Evolutionary conservation across 2,888 invertebrate species (phyloP).

Genomic region (Danaus chrysippus): DNA sequence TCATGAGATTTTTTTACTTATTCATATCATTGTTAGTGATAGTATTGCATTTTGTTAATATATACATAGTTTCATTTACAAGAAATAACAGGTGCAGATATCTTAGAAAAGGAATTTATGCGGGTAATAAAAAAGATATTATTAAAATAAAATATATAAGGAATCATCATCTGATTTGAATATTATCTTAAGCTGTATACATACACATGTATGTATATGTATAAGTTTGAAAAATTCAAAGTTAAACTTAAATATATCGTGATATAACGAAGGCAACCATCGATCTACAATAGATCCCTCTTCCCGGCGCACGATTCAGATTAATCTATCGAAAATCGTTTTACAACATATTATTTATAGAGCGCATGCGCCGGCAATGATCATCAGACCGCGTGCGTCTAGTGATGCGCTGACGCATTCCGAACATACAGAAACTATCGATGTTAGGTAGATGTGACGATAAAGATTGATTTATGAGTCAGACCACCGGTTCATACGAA

Average conservation of each 20-base stretch:
- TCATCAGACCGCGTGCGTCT: conserved; percentile 74
- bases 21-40: too few relatives aligned
- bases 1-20: too few relatives aligned
- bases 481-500: too few relatives aligned
- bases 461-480: conserved; percentile 21
- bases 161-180: too few relatives aligned
- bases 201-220: too few relatives aligned
- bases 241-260: conserved; percentile 39
- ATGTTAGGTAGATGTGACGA: conserved; percentile 44
- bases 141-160: too few relatives aligned
- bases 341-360: conserved; percentile 80
- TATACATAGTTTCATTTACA: too few relatives aligned
- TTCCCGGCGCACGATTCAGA: conserved; percentile 77
- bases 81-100: too few relatives aligned
- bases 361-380: conserved; percentile 78
- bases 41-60: too few relatives aligned
- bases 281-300: conserved; percentile 77
- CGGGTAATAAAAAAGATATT: too few relatives aligned
- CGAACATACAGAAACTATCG: conserved; percentile 46
- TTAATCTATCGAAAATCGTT: conserved; percentile 80
- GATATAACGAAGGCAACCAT: conserved; percentile 50
- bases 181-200: too few relatives aligned
- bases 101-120: too few relatives aligned
- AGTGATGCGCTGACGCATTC: conserved; percentile 56
- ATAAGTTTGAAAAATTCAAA: neutral